Percentiles rank a stretch among this genome's conserved stretches.
Evolutionary conservation across 2,113 vertebrate species (phyloP).

Genomic region (Ochotona curzoniae): DNA sequence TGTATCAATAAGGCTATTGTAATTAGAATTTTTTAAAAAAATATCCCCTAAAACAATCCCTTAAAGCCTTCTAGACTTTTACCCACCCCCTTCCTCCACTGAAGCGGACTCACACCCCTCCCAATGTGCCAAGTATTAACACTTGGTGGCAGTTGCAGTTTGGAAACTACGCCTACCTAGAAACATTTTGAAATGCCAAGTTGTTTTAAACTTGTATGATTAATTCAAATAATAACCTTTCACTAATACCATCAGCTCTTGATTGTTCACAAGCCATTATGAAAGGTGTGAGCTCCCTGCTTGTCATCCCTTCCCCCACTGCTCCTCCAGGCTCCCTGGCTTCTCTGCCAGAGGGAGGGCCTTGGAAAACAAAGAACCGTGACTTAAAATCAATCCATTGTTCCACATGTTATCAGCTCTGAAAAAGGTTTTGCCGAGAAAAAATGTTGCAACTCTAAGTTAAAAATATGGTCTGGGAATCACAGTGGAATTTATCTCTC

Average conservation of each 20-base stretch:
- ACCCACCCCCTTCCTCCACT: not conserved
- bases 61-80: not conserved
- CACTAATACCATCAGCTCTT: conserved; percentile 82
- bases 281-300: conserved; percentile 75
- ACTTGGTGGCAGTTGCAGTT: conserved; percentile 64
- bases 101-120: not conserved
- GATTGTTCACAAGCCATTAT: conserved; percentile 80
- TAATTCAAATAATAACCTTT: conserved; percentile 85
- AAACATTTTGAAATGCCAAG: conserved; percentile 84
- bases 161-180: conserved; percentile 80
- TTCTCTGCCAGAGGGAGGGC: conserved; percentile 47
- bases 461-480: conserved; percentile 49
- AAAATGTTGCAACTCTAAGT: conserved; percentile 26
- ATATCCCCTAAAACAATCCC: not conserved
- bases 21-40: no score
- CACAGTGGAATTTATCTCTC: conserved; percentile 27
- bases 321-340: not conserved
- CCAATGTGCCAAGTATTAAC: conserved; percentile 17
- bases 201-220: conserved; percentile 82
- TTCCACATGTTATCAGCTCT: conserved; percentile 54
- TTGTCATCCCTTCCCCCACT: conserved; percentile 45
- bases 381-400: conserved; percentile 74
- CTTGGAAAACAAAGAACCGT: conserved; percentile 61
- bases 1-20: no score
- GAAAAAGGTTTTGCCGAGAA: conserved; percentile 63